Percentiles rank a stretch among this genome's conserved stretches.
Evolutionary conservation across 1,140 invertebrate genomes (phyloP).

Genomic region (Caenorhabditis tropicalis): DNA sequence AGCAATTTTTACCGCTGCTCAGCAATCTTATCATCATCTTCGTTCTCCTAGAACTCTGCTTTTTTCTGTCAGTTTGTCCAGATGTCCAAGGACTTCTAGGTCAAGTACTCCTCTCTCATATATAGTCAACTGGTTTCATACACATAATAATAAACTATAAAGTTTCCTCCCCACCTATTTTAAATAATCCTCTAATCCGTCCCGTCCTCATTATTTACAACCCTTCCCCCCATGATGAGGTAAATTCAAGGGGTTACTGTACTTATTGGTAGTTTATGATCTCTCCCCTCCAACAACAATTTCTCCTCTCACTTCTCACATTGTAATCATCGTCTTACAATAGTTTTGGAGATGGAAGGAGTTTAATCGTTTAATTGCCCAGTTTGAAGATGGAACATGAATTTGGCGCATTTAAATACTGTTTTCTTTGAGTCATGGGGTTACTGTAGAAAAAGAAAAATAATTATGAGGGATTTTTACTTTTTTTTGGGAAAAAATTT

Average conservation of each 20-base stretch:
- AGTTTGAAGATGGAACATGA: no score
- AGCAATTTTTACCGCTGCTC: no score
- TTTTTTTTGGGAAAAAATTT: no score
- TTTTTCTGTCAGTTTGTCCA: background rate
- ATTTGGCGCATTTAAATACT: no score
- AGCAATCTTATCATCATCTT: no score
- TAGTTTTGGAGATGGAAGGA: background rate
- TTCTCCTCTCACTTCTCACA: no score
- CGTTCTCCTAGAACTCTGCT: background rate
- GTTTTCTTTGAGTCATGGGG: no score
- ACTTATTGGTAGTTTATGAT: background rate
- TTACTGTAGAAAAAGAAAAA: background rate
- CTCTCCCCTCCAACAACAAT: no score
- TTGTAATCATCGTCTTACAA: constrained; percentile 2
- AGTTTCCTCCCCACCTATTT: background rate
- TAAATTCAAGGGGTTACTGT: background rate
- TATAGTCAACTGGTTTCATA: background rate
- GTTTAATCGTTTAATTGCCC: background rate
- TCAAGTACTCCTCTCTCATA: background rate
- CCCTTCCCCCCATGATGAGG: background rate
- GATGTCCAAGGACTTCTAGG: background rate
- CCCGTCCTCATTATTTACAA: background rate
- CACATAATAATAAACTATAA: background rate
- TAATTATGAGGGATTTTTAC: no score
- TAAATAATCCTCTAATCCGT: constrained; percentile 13